Conservation (phyloP, 2,797 vertebrate species). For the Lutjanus argentimaculatus region DNA sequence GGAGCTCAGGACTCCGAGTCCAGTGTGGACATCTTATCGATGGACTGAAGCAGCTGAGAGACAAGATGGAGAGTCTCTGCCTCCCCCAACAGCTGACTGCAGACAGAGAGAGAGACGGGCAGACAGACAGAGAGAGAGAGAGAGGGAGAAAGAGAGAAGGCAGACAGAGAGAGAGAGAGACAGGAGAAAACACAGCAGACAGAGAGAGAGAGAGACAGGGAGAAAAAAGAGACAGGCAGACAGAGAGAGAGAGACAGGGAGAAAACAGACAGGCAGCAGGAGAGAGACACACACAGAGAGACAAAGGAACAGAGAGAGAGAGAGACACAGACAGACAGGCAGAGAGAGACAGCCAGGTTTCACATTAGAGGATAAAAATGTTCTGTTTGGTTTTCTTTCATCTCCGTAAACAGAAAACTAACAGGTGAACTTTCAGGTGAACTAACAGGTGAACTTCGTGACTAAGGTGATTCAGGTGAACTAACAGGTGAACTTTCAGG, state of each 20-base stretch:
- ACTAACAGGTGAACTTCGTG: too few species aligned
- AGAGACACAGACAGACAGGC: not conserved
- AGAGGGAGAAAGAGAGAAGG: not conserved
- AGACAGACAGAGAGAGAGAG: not conserved
- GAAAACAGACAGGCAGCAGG: too few species aligned
- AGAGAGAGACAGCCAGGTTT: conserved; percentile 4
- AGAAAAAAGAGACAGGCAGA: conserved; percentile 26
- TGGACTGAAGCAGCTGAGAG: conserved; percentile 90
- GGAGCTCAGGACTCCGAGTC: conserved; percentile 50
- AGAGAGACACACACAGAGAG: too few species aligned
- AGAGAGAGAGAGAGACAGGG: too few species aligned
- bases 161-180: not conserved
- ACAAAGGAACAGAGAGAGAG: too few species aligned
- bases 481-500: too few species aligned
- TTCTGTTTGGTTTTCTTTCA: too few species aligned
- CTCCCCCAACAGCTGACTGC: conserved; percentile 87
- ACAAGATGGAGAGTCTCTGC: conserved; percentile 85
- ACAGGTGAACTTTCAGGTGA: too few species aligned
- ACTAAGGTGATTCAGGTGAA: too few species aligned
- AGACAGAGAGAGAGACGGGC: conserved; percentile 10
- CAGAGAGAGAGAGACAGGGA: too few species aligned
- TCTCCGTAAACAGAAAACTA: too few species aligned
- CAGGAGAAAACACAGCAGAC: too few species aligned
- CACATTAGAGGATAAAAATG: not conserved
- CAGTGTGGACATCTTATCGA: conserved; percentile 85